Base-by-base conservation (phyloP, 2,797 vertebrate genomes). In the Enteromius radiatus region DNA sequence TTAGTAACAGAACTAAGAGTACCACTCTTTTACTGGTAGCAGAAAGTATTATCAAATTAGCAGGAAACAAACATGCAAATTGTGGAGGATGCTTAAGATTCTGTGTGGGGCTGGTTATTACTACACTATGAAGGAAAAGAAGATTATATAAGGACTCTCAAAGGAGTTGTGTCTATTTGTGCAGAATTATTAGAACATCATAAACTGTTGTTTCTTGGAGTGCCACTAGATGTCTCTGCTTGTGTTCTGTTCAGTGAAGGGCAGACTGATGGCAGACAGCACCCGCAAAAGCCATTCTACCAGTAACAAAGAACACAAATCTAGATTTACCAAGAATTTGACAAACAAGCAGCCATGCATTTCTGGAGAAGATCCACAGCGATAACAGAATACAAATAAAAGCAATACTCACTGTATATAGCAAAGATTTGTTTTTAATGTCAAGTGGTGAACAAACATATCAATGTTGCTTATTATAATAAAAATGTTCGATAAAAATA, bases 221-320 rank as follows among this genome's bases (percentile, higher is more conserved):
- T 87, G 89, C 94, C 95, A 95, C 93, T 91, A 95, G 95, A 93
- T 93, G 95, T 93, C 94, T 93, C 95, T 90, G 93, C 93, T 86
- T 87, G 83, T 88, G 83, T 89, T 90, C 86, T 80, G 41, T 88
- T 86, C 15, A 83, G 89, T 87, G 85, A 87, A 88, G 75, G 75
- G 85, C 84, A 86, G 81, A 80, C 89, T 88, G 87, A 90, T 85
- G 76, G 43, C 90, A 91, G 82, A 89, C 86, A 89, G 88, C 86
- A 83, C 88, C 86, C 87, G 89, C 47, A 73, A 21, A 33, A 81
- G 67, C 54, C 64, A 65, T 85, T 86, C 84, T 70, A 77, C 87
- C 31, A 79, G 38, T 54, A 82, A 85, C 78, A 85, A 84, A 86
- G 81, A 78, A 36, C 38, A 59, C 23, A 61, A n/a, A 28, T 43